A percentile compares a stretch with the other conserved stretches of the same genome.
Evolutionary conservation across 2,113 vertebrate species (phyloP).

Genomic region (Megaceryle maxima): DNA sequence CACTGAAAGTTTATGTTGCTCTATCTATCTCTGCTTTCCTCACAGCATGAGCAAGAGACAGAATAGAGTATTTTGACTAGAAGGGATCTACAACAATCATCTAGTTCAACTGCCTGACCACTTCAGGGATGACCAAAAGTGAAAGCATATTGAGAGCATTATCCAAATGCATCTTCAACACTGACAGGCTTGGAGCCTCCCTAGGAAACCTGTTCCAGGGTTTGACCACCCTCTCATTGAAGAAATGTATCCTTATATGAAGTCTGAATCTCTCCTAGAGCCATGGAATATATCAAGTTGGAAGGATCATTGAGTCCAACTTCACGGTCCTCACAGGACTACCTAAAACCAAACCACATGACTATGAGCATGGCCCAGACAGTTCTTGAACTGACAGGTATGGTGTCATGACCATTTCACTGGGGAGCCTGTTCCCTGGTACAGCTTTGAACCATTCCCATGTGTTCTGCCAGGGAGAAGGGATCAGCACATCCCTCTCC

Average conservation of each 20-base stretch:
- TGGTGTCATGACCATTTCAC: background rate
- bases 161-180: background rate
- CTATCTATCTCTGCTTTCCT: background rate
- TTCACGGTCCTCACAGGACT: background rate
- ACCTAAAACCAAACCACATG: background rate
- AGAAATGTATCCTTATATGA: background rate
- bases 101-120: background rate
- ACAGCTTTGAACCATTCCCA: background rate
- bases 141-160: background rate
- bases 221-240: background rate
- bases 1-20: background rate
- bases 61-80: background rate
- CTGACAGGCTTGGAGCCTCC: background rate
- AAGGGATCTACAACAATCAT: background rate
- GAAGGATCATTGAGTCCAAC: background rate
- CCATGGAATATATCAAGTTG: background rate
- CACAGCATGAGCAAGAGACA: rapidly evolving
- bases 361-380: too few species aligned
- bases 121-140: background rate
- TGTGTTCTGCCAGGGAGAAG: background rate
- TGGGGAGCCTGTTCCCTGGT: background rate
- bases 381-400: background rate
- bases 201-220: background rate
- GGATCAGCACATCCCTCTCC: background rate
- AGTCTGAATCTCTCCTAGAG: background rate